These are phyloP conservation scores for Macrobrachium rosenbergii DNA, from an alignment of 1,140 invertebrate species.

Conservation along the genomic window DNA sequence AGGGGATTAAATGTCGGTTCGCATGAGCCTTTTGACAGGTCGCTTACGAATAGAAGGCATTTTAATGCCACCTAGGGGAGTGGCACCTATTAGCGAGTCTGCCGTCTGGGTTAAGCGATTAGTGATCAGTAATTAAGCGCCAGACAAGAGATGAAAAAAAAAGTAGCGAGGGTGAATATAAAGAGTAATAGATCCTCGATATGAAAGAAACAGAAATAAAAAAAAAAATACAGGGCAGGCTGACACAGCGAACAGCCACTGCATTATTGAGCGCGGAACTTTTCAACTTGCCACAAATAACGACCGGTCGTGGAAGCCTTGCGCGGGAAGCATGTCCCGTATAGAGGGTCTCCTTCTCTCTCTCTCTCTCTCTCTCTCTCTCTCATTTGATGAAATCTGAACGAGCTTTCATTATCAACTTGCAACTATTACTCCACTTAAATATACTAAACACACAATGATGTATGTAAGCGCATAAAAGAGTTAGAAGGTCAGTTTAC, in stretches of 20 bases:
- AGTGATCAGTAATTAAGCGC: too few species aligned
- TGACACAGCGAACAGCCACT: constrained; percentile 41
- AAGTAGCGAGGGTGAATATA: too few species aligned
- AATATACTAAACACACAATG: not conserved
- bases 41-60: too few species aligned
- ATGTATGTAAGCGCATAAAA: not conserved
- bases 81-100: too few species aligned
- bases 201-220: not conserved
- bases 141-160: too few species aligned
- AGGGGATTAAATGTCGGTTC: too few species aligned
- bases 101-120: too few species aligned
- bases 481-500: too few species aligned
- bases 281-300: constrained; percentile 59
- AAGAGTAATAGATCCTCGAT: too few species aligned
- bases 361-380: not conserved
- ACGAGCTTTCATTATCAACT: not conserved
- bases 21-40: too few species aligned
- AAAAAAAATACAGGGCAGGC: constrained; percentile 41
- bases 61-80: too few species aligned
- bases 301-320: constrained; percentile 43
- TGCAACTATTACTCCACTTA: not conserved
- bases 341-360: constrained; percentile 5
- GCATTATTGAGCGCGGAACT: constrained; percentile 55
- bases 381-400: not conserved
- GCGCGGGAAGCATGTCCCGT: constrained; percentile 44